phyloP scores from a whole-genome alignment of 2,113 vertebrate genomes.

The Trematomus loennbergii region DNA sequence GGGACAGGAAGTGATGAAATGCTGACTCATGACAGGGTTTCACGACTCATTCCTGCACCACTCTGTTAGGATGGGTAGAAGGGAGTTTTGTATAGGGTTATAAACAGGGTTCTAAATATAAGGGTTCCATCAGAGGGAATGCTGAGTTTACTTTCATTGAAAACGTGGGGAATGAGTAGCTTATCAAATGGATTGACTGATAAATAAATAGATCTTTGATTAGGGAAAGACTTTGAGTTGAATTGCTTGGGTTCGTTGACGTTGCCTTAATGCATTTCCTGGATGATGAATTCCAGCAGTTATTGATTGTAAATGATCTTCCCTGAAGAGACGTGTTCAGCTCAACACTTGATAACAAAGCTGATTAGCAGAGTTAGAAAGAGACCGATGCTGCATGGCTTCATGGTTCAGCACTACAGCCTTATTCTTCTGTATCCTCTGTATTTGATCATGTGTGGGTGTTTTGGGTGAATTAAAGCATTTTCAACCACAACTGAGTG shows the following conservation, averaged over 20 bases:
- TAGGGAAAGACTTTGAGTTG: background rate
- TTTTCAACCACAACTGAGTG: slow-evolving; percentile 24
- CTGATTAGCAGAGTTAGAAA: too few species aligned
- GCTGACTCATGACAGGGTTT: too few species aligned
- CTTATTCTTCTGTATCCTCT: slow-evolving; percentile 6
- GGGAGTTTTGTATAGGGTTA: background rate
- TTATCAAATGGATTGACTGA: background rate
- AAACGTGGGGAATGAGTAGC: background rate
- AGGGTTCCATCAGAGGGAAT: background rate
- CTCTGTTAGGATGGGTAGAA: background rate
- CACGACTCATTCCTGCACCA: too few species aligned
- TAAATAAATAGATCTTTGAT: background rate
- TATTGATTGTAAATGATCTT: too few species aligned
- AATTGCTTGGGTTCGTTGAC: slow-evolving; percentile 7
- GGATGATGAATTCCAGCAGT: too few species aligned
- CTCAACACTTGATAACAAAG: background rate
- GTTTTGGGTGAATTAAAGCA: slow-evolving; percentile 58
- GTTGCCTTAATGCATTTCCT: too few species aligned
- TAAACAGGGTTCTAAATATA: too few species aligned
- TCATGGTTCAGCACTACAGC: background rate
- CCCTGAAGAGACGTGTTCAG: too few species aligned
- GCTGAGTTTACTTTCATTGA: background rate
- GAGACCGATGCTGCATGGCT: background rate
- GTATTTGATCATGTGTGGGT: slow-evolving; percentile 36
- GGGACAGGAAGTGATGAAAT: too few species aligned